A percentile compares a stretch with the other conserved stretches of the same genome.
These are phyloP conservation scores for Struthidea cinerea DNA, from an alignment of 2,113 vertebrate genomes.

Conservation along the genomic window DNA sequence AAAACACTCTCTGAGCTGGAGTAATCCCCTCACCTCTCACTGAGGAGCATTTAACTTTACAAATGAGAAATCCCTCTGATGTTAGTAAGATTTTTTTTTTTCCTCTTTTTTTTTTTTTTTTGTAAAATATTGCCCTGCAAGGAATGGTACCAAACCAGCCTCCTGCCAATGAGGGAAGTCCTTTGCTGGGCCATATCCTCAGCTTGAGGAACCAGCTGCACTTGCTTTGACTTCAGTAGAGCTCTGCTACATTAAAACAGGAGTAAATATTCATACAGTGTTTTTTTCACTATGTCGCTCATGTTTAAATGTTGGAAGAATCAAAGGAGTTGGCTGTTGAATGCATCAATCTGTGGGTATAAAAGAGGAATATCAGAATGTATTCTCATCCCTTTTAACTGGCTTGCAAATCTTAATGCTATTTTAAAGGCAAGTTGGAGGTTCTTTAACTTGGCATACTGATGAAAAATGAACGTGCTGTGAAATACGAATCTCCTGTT, in stretches of 20 bases:
- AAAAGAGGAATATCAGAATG: not conserved
- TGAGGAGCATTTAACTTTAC: constrained; percentile 13
- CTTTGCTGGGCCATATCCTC: not conserved
- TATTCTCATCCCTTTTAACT: not conserved
- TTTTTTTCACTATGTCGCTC: not conserved
- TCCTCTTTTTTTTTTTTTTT: not conserved
- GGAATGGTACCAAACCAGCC: not conserved
- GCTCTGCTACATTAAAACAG: not conserved
- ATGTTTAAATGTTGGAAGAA: not conserved
- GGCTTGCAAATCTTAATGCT: not conserved
- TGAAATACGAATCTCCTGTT: not conserved
- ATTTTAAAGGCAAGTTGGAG: not conserved
- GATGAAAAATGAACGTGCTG: not conserved
- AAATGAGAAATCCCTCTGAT: constrained; percentile 29
- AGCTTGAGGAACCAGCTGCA: not conserved
- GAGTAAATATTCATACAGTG: not conserved
- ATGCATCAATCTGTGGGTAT: not conserved
- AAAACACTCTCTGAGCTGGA: not conserved
- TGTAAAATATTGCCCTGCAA: not conserved
- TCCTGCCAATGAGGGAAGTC: not conserved
- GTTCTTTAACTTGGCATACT: not conserved
- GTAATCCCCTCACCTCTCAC: constrained; percentile 13
- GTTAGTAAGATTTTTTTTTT: not conserved
- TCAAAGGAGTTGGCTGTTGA: not conserved
- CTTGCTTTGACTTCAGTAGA: not conserved